phyloP scores from a whole-genome alignment of 2,797 vertebrate species.

The Anomalospiza imberbis region DNA sequence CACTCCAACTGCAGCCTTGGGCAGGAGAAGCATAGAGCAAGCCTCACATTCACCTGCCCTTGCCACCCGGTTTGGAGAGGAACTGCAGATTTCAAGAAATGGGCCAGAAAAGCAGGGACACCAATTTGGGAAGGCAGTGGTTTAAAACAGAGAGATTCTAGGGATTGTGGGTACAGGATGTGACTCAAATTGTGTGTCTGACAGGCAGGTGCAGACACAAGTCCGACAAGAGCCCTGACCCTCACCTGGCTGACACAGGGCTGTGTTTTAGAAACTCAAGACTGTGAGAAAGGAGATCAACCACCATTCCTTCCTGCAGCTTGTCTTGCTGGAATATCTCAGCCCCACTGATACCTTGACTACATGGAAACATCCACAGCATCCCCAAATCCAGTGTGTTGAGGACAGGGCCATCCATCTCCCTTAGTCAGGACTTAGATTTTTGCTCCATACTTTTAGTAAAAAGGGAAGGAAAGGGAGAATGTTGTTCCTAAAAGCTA shows the following conservation, averaged over 20 bases:
- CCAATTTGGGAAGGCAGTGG: background rate
- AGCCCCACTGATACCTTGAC: background rate
- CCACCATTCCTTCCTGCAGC: background rate
- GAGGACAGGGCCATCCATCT: background rate
- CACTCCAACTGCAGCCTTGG: background rate
- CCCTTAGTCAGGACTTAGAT: accelerated
- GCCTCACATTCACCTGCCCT: background rate
- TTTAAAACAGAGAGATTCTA: background rate
- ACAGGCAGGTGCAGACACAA: accelerated
- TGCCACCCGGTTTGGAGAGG: background rate
- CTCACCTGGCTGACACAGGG: background rate
- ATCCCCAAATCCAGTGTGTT: accelerated
- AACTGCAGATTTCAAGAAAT: background rate
- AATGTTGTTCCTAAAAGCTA: background rate
- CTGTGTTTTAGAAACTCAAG: background rate
- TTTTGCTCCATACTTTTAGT: background rate
- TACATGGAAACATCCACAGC: background rate
- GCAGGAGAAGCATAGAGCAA: background rate
- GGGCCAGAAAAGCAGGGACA: background rate
- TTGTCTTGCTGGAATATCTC: background rate
- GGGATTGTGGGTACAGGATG: accelerated
- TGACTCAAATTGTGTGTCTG: background rate
- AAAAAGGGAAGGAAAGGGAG: background rate
- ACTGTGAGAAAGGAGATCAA: background rate
- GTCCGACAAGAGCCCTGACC: background rate